These are phyloP conservation scores for Heterochromis multidens DNA, from an alignment of 2,113 vertebrate genomes.

Conservation along the genomic window DNA sequence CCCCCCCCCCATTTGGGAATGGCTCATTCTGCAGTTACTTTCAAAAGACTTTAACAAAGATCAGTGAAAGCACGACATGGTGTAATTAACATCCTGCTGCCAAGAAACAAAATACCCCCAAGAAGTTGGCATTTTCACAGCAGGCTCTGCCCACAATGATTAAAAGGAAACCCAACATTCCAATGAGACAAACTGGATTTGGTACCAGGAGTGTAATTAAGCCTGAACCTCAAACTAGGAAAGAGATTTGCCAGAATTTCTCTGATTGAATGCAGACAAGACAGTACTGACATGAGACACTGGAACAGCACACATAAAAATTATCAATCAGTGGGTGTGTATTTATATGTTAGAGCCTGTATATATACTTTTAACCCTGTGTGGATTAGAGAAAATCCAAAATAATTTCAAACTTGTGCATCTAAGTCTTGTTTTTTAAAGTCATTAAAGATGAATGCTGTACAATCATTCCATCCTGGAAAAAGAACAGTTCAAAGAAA, in stretches of 20 bases:
- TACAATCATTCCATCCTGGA: no score
- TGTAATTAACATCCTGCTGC: not conserved
- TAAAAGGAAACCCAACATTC: constrained; percentile 11
- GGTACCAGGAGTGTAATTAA: not conserved
- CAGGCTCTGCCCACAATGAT: not conserved
- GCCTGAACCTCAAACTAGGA: not conserved
- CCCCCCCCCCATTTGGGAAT: not conserved
- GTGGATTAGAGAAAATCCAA: not conserved
- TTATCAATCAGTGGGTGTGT: not conserved
- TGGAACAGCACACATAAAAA: not conserved
- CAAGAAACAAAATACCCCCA: not conserved
- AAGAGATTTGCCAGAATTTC: not conserved
- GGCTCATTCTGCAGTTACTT: not conserved
- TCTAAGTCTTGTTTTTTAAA: no score
- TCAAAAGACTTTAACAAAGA: not conserved
- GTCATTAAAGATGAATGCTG: no score
- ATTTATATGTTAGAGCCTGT: not conserved
- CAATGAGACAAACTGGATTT: not conserved
- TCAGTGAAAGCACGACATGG: not conserved
- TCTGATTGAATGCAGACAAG: not conserved
- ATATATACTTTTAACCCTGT: not conserved
- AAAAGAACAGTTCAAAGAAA: no score
- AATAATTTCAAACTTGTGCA: not conserved
- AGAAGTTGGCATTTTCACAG: not conserved
- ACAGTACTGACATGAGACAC: not conserved